Percentiles rank a stretch among this genome's conserved stretches.
These are phyloP conservation scores for Griposia aprilina DNA, from an alignment of 2,888 invertebrate genomes.

Conservation along the genomic window DNA sequence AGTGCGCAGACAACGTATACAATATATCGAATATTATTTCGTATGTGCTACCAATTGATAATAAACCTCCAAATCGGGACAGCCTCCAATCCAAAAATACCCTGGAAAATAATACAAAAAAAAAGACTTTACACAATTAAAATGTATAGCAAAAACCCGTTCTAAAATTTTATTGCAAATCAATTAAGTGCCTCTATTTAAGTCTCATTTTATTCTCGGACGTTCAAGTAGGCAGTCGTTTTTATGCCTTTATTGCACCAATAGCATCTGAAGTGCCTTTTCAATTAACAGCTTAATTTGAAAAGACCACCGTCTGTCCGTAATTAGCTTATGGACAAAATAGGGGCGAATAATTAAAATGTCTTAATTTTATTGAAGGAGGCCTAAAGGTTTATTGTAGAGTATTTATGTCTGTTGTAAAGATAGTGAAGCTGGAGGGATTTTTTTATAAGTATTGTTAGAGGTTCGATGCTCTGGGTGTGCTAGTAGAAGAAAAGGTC, in stretches of 20 bases:
- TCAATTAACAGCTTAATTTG: slow-evolving; percentile 89
- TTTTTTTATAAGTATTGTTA: slow-evolving; percentile 44
- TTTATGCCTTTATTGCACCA: slow-evolving; percentile 86
- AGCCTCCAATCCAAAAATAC: slow-evolving; percentile 18
- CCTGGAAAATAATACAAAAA: slow-evolving; percentile 33
- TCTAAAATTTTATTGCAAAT: slow-evolving; percentile 77
- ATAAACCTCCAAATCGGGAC: background rate
- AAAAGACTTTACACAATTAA: slow-evolving; percentile 59
- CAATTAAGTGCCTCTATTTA: slow-evolving; percentile 77
- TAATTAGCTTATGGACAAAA: slow-evolving; percentile 83
- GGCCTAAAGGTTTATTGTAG: slow-evolving; percentile 79
- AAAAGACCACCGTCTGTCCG: slow-evolving; percentile 85
- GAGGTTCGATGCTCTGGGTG: slow-evolving; percentile 29
- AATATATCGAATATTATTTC: background rate
- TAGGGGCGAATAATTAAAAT: slow-evolving; percentile 89
- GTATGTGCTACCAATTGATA: background rate
- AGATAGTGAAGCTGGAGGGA: slow-evolving; percentile 69
- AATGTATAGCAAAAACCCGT: slow-evolving; percentile 69
- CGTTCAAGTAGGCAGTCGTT: slow-evolving; percentile 86
- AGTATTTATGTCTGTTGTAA: slow-evolving; percentile 80
- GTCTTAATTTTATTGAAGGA: slow-evolving; percentile 88
- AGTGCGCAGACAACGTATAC: background rate
- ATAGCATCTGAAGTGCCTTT: slow-evolving; percentile 83
- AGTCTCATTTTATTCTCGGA: slow-evolving; percentile 75
- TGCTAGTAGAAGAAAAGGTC: slow-evolving; percentile 29